A percentile compares a stretch with the other conserved stretches of the same genome.
These are phyloP conservation scores for Rhamphomyia laevipes DNA, from an alignment of 2,888 invertebrate species.

Conservation along the genomic window DNA sequence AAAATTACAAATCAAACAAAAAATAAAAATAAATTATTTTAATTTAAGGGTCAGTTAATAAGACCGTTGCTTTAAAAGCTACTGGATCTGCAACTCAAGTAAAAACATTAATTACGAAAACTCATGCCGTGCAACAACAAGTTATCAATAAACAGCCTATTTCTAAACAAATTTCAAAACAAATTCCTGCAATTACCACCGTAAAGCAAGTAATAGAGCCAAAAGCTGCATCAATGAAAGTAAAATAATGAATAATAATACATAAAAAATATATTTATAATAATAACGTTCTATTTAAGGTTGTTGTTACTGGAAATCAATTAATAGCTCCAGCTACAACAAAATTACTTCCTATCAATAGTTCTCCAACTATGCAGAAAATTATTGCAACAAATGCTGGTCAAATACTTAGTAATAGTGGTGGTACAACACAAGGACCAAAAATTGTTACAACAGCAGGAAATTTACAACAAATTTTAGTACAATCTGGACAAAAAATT, in stretches of 20 bases:
- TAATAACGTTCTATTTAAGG: conserved; percentile 3
- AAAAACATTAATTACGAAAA: not conserved
- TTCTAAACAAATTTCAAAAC: too few relatives aligned
- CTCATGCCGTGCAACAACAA: too few relatives aligned
- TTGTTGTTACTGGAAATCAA: conserved; percentile 11
- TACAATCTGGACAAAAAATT: conserved; percentile 31
- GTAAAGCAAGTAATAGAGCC: too few relatives aligned
- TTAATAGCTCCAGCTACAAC: conserved; percentile 11
- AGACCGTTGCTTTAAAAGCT: conserved; percentile 13
- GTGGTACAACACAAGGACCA: conserved; percentile 6
- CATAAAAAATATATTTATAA: not conserved
- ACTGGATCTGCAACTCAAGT: conserved; percentile 4
- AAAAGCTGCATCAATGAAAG: too few relatives aligned
- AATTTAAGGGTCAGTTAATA: conserved; percentile 11
- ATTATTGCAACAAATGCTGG: conserved; percentile 20
- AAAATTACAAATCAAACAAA: not conserved
- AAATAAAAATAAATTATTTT: not conserved
- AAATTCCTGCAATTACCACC: too few relatives aligned
- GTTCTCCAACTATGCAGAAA: conserved; percentile 21
- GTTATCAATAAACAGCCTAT: too few relatives aligned
- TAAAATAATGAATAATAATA: too few relatives aligned
- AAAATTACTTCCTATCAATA: conserved; percentile 15
- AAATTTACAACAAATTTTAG: conserved; percentile 32
- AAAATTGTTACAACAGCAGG: conserved; percentile 18
- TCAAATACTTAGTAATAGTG: conserved; percentile 1